Conservation (phyloP, 2,888 invertebrate species). For the Ophion ellenae region DNA sequence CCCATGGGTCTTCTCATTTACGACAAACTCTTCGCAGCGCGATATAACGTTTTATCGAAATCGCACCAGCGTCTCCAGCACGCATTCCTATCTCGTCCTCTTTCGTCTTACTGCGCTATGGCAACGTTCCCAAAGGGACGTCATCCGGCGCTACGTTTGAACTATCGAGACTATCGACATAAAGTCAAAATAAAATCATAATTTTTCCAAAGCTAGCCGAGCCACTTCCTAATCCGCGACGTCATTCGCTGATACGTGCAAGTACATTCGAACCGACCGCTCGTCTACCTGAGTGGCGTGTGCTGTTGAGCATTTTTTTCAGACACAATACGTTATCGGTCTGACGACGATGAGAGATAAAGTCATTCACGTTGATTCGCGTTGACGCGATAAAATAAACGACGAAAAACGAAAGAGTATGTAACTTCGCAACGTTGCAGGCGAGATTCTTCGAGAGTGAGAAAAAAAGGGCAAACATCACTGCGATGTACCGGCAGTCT, state of each 20-base stretch:
- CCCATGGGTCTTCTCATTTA: slow-evolving; percentile 56
- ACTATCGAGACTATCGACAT: slow-evolving; percentile 6
- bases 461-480: background rate
- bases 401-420: background rate
- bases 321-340: slow-evolving; percentile 15
- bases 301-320: slow-evolving; percentile 14
- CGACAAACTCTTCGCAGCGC: slow-evolving; percentile 35
- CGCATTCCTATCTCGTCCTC: slow-evolving; percentile 14
- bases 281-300: no score
- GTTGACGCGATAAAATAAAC: slow-evolving; percentile 23
- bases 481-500: background rate
- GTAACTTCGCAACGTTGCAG: no score
- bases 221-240: slow-evolving; percentile 7
- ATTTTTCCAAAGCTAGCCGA: slow-evolving; percentile 45
- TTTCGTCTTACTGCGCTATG: slow-evolving; percentile 7
- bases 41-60: slow-evolving; percentile 61
- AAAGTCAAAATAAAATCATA: slow-evolving; percentile 52
- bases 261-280: slow-evolving; percentile 14
- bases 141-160: background rate
- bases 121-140: slow-evolving; percentile 18
- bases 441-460: no score
- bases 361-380: slow-evolving; percentile 24
- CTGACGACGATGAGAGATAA: slow-evolving; percentile 24
- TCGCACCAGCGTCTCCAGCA: background rate
- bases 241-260: background rate